Evolutionary conservation across 2,113 vertebrate species (phyloP).

Genomic region (Apeltes quadracus): DNA sequence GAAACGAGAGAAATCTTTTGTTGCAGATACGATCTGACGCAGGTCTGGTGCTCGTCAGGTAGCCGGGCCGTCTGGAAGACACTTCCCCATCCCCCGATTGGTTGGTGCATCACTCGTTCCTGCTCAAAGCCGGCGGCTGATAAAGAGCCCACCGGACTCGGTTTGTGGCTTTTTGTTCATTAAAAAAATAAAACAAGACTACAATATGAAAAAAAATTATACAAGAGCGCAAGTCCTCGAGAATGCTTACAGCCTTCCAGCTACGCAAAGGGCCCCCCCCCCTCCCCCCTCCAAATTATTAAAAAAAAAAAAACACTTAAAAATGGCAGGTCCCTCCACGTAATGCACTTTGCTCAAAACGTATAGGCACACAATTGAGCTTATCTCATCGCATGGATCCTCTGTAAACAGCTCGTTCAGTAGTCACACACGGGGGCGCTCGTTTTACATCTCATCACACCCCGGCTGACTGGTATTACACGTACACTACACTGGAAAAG

Average conservation of each 20-base stretch:
- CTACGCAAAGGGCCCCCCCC: not conserved
- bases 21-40: conserved; percentile 48
- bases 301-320: conserved; percentile 65
- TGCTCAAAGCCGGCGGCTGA: conserved; percentile 44
- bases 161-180: conserved; percentile 60
- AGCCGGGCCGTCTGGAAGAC: conserved; percentile 58
- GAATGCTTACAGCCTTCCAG: conserved; percentile 28
- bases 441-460: conserved; percentile 37
- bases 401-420: conserved; percentile 68
- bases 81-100: conserved; percentile 63
- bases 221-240: conserved; percentile 19
- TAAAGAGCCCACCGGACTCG: conserved; percentile 37
- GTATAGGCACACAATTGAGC: conserved; percentile 71
- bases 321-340: conserved; percentile 62
- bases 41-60: conserved; percentile 26
- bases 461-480: conserved; percentile 49
- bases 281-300: conserved; percentile 40
- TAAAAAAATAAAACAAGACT: not conserved
- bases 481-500: conserved; percentile 50
- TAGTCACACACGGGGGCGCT: conserved; percentile 42
- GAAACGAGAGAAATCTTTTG: not conserved
- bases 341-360: conserved; percentile 76
- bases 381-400: conserved; percentile 47
- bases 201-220: conserved; percentile 19
- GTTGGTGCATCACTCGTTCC: conserved; percentile 66